Evolutionary conservation across 2,888 invertebrate genomes (phyloP).

Genomic region (Tetragonisca angustula): DNA sequence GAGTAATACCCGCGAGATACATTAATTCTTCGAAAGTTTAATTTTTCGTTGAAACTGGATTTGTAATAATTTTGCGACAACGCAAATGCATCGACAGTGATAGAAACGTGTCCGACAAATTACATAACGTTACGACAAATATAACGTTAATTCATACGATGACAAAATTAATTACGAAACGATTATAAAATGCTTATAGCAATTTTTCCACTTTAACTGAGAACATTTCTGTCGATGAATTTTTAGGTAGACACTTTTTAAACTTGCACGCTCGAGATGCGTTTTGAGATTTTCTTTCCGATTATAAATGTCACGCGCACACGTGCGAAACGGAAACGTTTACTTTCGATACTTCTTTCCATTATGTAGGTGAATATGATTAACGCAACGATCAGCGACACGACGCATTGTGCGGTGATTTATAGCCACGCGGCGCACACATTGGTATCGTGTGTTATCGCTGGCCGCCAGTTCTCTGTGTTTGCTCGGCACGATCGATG

Average conservation of each 20-base stretch:
- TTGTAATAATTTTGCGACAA: no score
- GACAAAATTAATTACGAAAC: no score
- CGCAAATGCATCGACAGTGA: no score
- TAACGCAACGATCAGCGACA: conserved; percentile 53
- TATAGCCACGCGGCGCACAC: conserved; percentile 38
- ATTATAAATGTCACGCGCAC: conserved; percentile 5
- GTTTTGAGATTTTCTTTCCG: not conserved
- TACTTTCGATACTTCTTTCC: conserved; percentile 48
- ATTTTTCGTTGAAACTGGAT: no score
- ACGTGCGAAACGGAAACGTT: conserved; percentile 30
- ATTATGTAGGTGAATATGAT: conserved; percentile 48
- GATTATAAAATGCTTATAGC: no score
- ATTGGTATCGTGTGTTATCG: conserved; percentile 34
- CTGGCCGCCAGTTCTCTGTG: conserved; percentile 27
- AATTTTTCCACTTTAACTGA: not conserved
- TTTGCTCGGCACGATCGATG: conserved; percentile 43
- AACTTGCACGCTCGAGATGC: no score
- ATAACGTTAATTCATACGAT: no score
- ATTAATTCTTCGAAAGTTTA: not conserved
- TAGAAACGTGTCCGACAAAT: no score
- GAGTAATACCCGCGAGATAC: not conserved
- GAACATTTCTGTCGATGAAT: not conserved
- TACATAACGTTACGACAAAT: no score
- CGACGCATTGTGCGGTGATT: conserved; percentile 49
- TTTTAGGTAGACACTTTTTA: not conserved